Percentiles rank a stretch among this genome's conserved stretches.
Evolutionary conservation across 2,888 invertebrate species (phyloP).

Genomic region (Apamea anceps): DNA sequence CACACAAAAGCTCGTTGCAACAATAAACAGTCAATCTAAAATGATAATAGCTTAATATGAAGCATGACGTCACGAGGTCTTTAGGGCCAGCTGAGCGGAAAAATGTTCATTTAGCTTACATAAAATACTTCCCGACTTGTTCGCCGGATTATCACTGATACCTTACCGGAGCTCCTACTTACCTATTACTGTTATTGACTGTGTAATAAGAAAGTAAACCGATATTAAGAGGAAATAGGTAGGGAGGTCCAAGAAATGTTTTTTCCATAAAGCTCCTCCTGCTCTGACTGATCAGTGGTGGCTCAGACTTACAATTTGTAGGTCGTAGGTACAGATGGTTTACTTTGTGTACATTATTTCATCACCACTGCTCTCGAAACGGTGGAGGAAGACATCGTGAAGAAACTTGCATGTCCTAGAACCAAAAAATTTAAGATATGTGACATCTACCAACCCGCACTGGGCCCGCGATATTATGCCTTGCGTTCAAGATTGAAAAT

Average conservation of each 20-base stretch:
- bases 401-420: background rate
- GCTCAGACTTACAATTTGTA: background rate
- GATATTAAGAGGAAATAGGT: background rate
- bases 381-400: background rate
- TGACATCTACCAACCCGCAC: background rate
- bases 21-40: constrained; percentile 51
- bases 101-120: constrained; percentile 82
- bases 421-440: background rate
- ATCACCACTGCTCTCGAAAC: too few relatives aligned
- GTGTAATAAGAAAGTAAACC: background rate
- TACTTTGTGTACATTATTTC: background rate
- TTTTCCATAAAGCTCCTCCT: background rate
- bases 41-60: constrained; percentile 60
- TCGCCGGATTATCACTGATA: constrained; percentile 70
- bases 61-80: constrained; percentile 60
- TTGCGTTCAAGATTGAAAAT: background rate
- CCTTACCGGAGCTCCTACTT: constrained; percentile 34
- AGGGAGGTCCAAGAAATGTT: background rate
- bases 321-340: background rate
- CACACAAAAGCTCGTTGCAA: constrained; percentile 25
- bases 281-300: background rate
- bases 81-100: constrained; percentile 73
- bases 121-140: constrained; percentile 71
- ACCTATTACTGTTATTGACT: constrained; percentile 11
- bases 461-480: background rate